Evolutionary conservation across 2,113 vertebrate species (phyloP).

Genomic region (Recurvirostra avosetta): DNA sequence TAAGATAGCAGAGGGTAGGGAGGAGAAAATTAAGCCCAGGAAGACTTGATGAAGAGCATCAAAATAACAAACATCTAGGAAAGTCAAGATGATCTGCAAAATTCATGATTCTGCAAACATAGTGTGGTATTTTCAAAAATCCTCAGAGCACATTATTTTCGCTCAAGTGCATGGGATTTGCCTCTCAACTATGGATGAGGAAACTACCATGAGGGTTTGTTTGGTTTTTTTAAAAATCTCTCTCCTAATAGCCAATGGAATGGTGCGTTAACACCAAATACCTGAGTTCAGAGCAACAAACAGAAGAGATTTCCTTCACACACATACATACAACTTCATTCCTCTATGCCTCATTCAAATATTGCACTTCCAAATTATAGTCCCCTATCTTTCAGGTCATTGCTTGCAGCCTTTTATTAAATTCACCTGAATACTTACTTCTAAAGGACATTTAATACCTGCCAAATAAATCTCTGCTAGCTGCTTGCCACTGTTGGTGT

Average conservation of each 20-base stretch:
- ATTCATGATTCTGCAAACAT: neutral
- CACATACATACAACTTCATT: neutral
- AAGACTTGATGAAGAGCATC: neutral
- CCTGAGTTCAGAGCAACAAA: neutral
- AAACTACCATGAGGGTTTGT: neutral
- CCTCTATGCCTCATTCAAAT: neutral
- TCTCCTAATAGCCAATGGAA: neutral
- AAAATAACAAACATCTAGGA: neutral
- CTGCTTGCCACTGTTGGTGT: neutral
- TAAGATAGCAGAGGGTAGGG: neutral
- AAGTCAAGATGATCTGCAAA: neutral
- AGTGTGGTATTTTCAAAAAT: neutral
- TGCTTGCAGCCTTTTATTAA: neutral
- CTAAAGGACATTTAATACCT: neutral
- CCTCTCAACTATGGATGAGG: neutral
- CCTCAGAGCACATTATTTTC: neutral
- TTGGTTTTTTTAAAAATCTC: neutral
- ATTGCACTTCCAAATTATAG: neutral
- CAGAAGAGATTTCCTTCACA: neutral
- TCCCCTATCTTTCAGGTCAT: neutral
- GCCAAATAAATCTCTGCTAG: neutral
- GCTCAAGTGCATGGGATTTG: neutral
- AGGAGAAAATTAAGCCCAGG: neutral
- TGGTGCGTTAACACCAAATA: neutral
- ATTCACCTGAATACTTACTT: neutral